These are phyloP conservation scores for Trichonephila clavipes DNA, from an alignment of 1,140 invertebrate genomes.

Conservation along the genomic window DNA sequence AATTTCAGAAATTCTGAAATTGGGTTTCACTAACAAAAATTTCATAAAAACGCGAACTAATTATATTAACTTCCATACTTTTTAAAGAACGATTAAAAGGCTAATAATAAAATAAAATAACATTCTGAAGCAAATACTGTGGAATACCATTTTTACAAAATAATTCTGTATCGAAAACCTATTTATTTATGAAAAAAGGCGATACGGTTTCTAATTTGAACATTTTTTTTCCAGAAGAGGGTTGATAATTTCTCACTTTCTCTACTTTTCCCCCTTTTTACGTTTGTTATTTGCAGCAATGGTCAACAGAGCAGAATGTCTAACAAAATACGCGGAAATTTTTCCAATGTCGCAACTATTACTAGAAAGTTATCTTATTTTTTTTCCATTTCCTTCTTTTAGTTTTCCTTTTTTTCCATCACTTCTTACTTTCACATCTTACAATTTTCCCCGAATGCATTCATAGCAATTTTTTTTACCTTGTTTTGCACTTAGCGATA, in stretches of 20 bases:
- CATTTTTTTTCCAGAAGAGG: neutral
- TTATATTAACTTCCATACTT: too few relatives aligned
- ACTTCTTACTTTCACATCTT: slow-evolving; percentile 6
- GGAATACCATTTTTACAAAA: too few relatives aligned
- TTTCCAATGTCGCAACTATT: slow-evolving; percentile 35
- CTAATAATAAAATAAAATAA: too few relatives aligned
- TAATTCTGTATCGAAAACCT: neutral
- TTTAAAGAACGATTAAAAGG: too few relatives aligned
- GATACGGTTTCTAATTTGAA: neutral
- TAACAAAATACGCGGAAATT: neutral
- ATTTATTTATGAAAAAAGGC: neutral
- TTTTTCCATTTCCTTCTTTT: neutral
- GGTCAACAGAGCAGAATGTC: slow-evolving; percentile 20
- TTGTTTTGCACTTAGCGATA: neutral
- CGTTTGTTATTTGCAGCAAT: neutral
- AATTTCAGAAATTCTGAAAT: too few relatives aligned
- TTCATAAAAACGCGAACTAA: too few relatives aligned
- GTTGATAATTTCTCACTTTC: neutral
- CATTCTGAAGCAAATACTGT: too few relatives aligned
- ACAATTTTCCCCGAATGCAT: neutral
- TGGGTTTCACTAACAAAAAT: too few relatives aligned
- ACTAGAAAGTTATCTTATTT: neutral
- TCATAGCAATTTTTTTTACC: neutral
- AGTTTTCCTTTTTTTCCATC: neutral
- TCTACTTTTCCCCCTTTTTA: too few relatives aligned